Evolutionary conservation across 1,140 invertebrate species (phyloP).

Genomic region (Steinernema khuongi): DNA sequence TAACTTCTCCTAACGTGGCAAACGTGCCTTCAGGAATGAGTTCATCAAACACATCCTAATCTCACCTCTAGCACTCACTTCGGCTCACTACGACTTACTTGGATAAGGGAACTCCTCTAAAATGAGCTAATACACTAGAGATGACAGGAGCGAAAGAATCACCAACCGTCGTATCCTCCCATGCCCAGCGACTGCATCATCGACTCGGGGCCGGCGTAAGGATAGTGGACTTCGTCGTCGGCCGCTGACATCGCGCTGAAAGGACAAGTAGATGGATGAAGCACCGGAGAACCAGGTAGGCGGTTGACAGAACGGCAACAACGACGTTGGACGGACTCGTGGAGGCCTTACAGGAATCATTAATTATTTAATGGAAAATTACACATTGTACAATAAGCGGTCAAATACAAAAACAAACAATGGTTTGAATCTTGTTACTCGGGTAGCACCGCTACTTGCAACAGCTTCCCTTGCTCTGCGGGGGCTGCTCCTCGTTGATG

Average conservation of each 20-base stretch:
- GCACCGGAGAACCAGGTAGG: background rate
- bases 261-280: no score
- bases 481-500: slow-evolving; percentile 38
- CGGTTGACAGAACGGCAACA: background rate
- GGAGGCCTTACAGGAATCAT: background rate
- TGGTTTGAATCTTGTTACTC: background rate
- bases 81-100: slow-evolving; percentile 19
- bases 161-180: no score
- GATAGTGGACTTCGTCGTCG: no score
- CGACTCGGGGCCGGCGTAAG: no score
- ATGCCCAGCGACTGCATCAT: no score
- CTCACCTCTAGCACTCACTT: slow-evolving; percentile 5
- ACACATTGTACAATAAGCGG: slow-evolving; percentile 30
- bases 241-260: no score
- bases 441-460: slow-evolving; percentile 29
- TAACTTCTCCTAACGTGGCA: no score
- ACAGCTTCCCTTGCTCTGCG: slow-evolving; percentile 35
- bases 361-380: slow-evolving; percentile 25
- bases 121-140: no score
- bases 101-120: no score
- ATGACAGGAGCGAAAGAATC: no score
- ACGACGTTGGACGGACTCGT: background rate
- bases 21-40: slow-evolving; percentile 15
- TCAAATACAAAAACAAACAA: slow-evolving; percentile 1
- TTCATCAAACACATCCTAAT: no score